Evolutionary conservation across 2,888 invertebrate species (phyloP).

Genomic region (Rhingia rostrata): DNA sequence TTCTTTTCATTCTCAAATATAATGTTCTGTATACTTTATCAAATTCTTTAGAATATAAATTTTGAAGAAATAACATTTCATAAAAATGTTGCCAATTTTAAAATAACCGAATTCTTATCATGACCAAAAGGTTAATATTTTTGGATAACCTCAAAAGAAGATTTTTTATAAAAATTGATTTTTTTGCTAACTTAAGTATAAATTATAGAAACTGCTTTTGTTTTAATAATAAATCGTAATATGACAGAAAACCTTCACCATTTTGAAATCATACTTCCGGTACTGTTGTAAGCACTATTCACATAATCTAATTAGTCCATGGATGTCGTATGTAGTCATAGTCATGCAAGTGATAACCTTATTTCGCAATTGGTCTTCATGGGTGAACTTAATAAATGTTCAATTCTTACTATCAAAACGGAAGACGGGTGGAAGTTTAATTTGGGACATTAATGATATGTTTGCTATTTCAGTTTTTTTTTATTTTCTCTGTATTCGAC

Average conservation of each 20-base stretch:
- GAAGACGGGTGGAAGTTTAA: constrained; percentile 58
- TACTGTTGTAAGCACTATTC: constrained; percentile 42
- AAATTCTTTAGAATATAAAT: background rate
- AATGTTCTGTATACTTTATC: constrained; percentile 6
- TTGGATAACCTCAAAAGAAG: constrained; percentile 57
- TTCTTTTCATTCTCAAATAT: too few relatives aligned
- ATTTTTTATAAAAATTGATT: constrained; percentile 9
- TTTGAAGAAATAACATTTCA: too few relatives aligned
- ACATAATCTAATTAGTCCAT: constrained; percentile 73
- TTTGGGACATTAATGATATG: constrained; percentile 47
- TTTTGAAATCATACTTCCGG: constrained; percentile 71
- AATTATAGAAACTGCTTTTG: background rate
- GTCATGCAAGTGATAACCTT: constrained; percentile 71
- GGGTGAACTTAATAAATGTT: constrained; percentile 61
- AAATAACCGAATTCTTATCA: constrained; percentile 33
- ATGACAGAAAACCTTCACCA: constrained; percentile 58
- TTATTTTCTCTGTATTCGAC: background rate
- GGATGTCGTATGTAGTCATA: constrained; percentile 64
- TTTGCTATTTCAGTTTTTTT: too few relatives aligned
- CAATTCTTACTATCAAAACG: constrained; percentile 62
- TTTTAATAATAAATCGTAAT: background rate
- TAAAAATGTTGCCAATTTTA: constrained; percentile 44
- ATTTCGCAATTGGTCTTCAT: constrained; percentile 73
- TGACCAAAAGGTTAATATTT: constrained; percentile 49
- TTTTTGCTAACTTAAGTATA: constrained; percentile 34